Percentiles rank a stretch among this genome's conserved stretches.
These are phyloP conservation scores for Ceratina australensis DNA, from an alignment of 1,140 invertebrate genomes.

Conservation along the genomic window DNA sequence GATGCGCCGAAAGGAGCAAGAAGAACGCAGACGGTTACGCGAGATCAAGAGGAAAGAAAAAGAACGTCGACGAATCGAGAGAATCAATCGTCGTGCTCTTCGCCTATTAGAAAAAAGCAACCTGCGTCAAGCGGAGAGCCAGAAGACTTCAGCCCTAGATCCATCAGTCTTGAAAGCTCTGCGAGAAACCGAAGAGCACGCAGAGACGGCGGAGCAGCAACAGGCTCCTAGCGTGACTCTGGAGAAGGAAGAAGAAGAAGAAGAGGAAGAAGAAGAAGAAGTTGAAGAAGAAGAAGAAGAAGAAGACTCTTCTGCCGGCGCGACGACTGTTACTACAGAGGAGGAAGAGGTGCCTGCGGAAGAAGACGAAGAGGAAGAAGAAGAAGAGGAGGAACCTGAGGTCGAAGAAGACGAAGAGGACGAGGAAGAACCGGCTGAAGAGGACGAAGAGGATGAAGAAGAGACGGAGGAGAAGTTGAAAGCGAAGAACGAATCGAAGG, in stretches of 20 bases:
- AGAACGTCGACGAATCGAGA: conserved; percentile 66
- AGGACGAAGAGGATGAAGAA: conserved; percentile 66
- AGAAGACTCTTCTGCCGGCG: conserved; percentile 47
- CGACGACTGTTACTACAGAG: conserved; percentile 3
- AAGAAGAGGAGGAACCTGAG: conserved; percentile 65
- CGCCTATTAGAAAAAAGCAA: conserved; percentile 66
- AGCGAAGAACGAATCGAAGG: conserved; percentile 58
- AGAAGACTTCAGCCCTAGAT: conserved; percentile 31
- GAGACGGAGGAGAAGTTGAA: conserved; percentile 52
- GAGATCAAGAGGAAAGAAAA: conserved; percentile 72
- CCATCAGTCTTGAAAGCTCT: conserved; percentile 55
- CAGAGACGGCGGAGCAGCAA: background rate
- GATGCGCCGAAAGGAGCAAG: conserved; percentile 71
- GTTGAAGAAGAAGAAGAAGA: conserved; percentile 63
- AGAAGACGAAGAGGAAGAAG: conserved; percentile 61
- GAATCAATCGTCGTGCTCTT: conserved; percentile 67
- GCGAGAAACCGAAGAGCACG: conserved; percentile 48
- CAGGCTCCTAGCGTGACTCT: background rate
- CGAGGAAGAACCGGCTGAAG: conserved; percentile 44
- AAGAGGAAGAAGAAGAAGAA: conserved; percentile 54
- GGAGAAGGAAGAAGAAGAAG: conserved; percentile 40
- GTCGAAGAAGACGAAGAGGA: conserved; percentile 57
- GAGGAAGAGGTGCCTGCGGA: conserved; percentile 40
- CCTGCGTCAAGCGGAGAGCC: conserved; percentile 32
- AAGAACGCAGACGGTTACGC: conserved; percentile 73